These are phyloP conservation scores for Ceraclea dissimilis DNA, from an alignment of 2,888 invertebrate species.

Conservation along the genomic window DNA sequence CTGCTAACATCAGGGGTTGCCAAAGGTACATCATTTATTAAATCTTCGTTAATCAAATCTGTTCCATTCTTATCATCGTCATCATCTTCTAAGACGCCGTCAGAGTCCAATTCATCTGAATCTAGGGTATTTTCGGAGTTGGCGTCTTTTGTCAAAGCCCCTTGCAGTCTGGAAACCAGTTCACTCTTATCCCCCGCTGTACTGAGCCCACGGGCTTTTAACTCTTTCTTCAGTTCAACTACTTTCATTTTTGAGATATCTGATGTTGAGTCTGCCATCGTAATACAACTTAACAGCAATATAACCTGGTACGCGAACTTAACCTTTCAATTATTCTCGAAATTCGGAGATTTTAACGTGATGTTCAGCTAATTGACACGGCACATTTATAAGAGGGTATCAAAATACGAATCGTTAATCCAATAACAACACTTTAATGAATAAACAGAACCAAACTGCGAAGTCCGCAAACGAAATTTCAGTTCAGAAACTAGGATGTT, in stretches of 20 bases:
- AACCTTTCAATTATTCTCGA: too few species aligned
- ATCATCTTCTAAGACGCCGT: slow-evolving; percentile 48
- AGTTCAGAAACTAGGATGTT: too few species aligned
- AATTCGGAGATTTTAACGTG: too few species aligned
- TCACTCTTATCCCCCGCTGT: slow-evolving; percentile 76
- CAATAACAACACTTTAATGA: too few species aligned
- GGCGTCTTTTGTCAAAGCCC: slow-evolving; percentile 31
- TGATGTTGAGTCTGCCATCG: slow-evolving; percentile 22
- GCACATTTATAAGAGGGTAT: too few species aligned
- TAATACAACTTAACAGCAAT: too few species aligned
- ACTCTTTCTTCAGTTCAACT: slow-evolving; percentile 73
- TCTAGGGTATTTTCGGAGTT: slow-evolving; percentile 39
- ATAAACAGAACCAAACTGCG: too few species aligned
- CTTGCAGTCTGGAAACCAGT: slow-evolving; percentile 65
- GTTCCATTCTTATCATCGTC: slow-evolving; percentile 41
- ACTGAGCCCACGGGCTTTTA: slow-evolving; percentile 69
- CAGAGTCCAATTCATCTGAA: slow-evolving; percentile 48
- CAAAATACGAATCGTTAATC: too few species aligned
- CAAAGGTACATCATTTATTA: slow-evolving; percentile 40
- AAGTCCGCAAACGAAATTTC: too few species aligned
- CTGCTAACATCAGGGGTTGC: slow-evolving; percentile 26
- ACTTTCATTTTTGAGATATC: slow-evolving; percentile 49
- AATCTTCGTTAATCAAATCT: slow-evolving; percentile 37
- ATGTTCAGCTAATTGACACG: too few species aligned
- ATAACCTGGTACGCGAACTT: too few species aligned